Conservation (phyloP, 1,140 invertebrate species). For the Dendrolimus punctatus region DNA sequence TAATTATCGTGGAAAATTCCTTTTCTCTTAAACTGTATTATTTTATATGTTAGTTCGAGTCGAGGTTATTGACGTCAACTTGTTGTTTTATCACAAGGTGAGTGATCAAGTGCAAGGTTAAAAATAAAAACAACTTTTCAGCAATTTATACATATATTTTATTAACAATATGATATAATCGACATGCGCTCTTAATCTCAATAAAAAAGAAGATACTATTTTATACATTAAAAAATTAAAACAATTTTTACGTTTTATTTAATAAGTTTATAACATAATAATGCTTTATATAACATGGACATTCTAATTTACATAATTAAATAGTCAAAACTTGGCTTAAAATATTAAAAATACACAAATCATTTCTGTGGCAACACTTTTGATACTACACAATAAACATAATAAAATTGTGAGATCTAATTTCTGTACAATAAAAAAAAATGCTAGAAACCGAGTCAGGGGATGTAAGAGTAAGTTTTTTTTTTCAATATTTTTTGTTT, state of each 20-base stretch:
- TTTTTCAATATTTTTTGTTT: too few relatives aligned
- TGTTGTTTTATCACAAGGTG: background rate
- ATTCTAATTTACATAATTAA: conserved; percentile 43
- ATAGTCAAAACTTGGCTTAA: too few relatives aligned
- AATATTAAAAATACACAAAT: too few relatives aligned
- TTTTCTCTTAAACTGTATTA: too few relatives aligned
- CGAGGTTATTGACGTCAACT: background rate
- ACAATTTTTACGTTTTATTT: conserved; percentile 33
- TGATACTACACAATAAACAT: too few relatives aligned
- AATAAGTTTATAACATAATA: conserved; percentile 40
- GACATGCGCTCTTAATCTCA: conserved; percentile 60
- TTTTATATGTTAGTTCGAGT: too few relatives aligned
- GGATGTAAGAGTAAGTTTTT: too few relatives aligned
- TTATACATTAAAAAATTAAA: conserved; percentile 56
- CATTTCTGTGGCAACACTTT: background rate
- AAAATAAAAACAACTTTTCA: conserved; percentile 27
- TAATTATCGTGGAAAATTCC: too few relatives aligned
- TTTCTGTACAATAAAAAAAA: too few relatives aligned
- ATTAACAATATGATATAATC: conserved; percentile 70
- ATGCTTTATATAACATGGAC: conserved; percentile 49
- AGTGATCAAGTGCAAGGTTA: background rate
- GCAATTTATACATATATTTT: conserved; percentile 70
- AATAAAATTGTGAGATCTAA: too few relatives aligned
- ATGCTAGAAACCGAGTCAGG: too few relatives aligned
- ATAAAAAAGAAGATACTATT: conserved; percentile 45